Evolutionary conservation across 2,113 vertebrate species (phyloP).

Genomic region (Lasiurus borealis): DNA sequence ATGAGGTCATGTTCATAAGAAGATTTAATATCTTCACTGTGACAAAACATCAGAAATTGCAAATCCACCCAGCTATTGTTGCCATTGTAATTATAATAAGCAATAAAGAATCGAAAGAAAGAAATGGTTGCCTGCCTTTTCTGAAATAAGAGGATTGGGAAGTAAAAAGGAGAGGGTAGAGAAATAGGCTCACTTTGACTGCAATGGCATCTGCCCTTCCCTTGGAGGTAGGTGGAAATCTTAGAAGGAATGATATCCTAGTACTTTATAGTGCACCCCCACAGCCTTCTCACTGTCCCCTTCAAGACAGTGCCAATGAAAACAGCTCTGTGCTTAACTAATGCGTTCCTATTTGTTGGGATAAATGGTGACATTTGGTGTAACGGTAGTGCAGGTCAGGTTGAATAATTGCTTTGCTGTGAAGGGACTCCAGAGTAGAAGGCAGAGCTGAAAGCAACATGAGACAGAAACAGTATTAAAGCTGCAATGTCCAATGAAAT

Average conservation of each 20-base stretch:
- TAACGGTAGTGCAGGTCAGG: conserved; percentile 72
- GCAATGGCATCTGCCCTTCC: conserved; percentile 41
- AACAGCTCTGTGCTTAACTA: conserved; percentile 54
- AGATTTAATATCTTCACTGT: conserved; percentile 66
- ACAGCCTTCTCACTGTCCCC: conserved; percentile 23
- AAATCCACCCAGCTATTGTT: conserved; percentile 64
- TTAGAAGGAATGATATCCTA: conserved; percentile 45
- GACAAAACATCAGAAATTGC: conserved; percentile 74
- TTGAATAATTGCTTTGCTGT: conserved; percentile 83
- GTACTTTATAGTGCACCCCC: not conserved
- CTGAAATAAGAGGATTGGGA: not conserved
- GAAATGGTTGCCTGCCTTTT: conserved; percentile 1
- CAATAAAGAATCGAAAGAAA: conserved; percentile 44
- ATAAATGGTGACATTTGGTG: conserved; percentile 81
- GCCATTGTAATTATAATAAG: conserved; percentile 61
- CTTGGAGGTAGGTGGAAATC: not conserved
- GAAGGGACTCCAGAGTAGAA: conserved; percentile 76
- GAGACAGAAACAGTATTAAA: conserved; percentile 32
- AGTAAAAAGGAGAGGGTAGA: not conserved
- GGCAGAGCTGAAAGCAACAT: conserved; percentile 69
- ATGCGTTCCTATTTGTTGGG: conserved; percentile 55
- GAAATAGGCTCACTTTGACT: conserved; percentile 35
- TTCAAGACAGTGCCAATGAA: conserved; percentile 48
- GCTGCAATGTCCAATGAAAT: conserved; percentile 62
- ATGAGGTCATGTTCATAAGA: conserved; percentile 59